phyloP scores from a whole-genome alignment of 2,888 invertebrate species.

The Lysandra bellargus region DNA sequence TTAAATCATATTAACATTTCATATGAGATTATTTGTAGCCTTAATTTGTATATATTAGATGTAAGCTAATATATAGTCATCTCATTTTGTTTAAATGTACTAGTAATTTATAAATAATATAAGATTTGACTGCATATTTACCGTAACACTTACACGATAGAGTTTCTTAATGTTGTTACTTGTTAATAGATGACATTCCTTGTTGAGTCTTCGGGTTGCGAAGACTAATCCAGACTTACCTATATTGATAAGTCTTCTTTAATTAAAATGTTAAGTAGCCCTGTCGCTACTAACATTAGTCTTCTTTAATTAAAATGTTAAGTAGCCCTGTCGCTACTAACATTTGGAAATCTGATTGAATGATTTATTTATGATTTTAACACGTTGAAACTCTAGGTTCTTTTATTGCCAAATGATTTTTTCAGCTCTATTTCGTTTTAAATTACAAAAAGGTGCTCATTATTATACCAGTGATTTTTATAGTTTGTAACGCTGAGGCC shows the following conservation, averaged over 20 bases:
- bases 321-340: constrained; percentile 10
- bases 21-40: constrained; percentile 75
- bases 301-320: neutral
- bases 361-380: constrained; percentile 28
- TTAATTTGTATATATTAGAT: constrained; percentile 63
- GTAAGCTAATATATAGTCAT: constrained; percentile 28
- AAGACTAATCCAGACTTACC: neutral
- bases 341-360: constrained; percentile 8
- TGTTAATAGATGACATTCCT: constrained; percentile 23
- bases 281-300: no score
- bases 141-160: neutral
- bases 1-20: constrained; percentile 58
- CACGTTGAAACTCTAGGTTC: constrained; percentile 27
- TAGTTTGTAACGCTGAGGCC: neutral
- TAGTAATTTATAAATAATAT: constrained; percentile 30
- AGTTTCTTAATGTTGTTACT: constrained; percentile 30
- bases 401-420: constrained; percentile 30
- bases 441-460: neutral
- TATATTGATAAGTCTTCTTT: neutral
- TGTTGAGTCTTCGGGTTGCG: neutral
- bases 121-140: constrained; percentile 30
- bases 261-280: neutral
- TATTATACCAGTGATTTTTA: constrained; percentile 17
- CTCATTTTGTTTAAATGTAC: constrained; percentile 29
- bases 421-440: constrained; percentile 9